phyloP scores from a whole-genome alignment of 2,797 vertebrate species.

The Periparus ater region DNA sequence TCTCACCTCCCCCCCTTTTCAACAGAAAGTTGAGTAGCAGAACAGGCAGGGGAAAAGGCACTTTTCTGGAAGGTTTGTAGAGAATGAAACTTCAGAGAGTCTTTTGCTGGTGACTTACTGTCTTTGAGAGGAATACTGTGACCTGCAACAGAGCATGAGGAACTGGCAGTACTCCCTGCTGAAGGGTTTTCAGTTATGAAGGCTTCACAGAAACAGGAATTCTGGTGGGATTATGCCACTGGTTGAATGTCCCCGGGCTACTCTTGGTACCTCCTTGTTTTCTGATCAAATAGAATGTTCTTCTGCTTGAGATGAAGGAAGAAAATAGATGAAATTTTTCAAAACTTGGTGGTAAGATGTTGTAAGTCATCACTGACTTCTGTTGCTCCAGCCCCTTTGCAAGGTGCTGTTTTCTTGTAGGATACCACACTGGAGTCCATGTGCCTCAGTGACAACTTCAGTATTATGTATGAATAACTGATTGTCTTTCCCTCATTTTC shows the following conservation, averaged over 20 bases:
- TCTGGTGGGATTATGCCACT: background rate
- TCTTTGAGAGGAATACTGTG: background rate
- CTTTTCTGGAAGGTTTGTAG: background rate
- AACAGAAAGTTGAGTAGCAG: background rate
- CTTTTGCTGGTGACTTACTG: background rate
- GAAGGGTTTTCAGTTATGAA: background rate
- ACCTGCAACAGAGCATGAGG: background rate
- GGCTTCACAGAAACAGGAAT: background rate
- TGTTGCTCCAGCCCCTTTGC: background rate
- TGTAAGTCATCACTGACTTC: background rate
- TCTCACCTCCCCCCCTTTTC: background rate
- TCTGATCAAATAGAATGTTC: background rate
- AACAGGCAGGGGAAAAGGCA: accelerated
- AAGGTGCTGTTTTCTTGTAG: background rate
- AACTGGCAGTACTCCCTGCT: background rate
- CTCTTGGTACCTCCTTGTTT: background rate
- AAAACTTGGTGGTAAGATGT: background rate
- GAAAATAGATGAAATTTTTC: background rate
- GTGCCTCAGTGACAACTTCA: background rate
- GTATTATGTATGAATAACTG: background rate
- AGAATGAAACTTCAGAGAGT: background rate
- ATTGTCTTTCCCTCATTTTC: background rate
- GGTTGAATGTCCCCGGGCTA: background rate
- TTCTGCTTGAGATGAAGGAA: background rate
- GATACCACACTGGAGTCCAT: background rate